Percentiles rank a stretch among this genome's conserved stretches.
Conservation (phyloP, 2,888 invertebrate species). For the Ormyrus nitidulus region DNA sequence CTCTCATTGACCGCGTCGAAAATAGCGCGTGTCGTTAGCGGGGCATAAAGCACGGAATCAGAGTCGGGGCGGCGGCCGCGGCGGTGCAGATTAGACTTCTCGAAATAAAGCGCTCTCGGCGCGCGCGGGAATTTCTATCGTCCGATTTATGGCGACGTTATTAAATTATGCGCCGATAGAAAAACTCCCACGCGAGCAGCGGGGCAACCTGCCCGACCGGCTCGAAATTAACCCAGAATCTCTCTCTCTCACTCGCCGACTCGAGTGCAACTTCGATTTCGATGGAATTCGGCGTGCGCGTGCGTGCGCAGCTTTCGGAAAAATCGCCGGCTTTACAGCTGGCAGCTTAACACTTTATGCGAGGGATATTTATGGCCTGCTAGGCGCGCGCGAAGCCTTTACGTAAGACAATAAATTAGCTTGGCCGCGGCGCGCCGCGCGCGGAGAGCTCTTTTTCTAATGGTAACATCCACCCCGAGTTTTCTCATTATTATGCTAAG, state of each 20-base stretch:
- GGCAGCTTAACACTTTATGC: slow-evolving; percentile 9
- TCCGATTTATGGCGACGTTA: slow-evolving; percentile 39
- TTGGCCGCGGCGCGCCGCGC: not conserved
- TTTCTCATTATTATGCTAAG: too few relatives aligned
- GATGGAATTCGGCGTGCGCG: slow-evolving; percentile 33
- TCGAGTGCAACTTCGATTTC: slow-evolving; percentile 8
- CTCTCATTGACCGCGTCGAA: too few relatives aligned
- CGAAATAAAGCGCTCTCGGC: too few relatives aligned
- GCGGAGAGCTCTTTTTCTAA: not conserved
- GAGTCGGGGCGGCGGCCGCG: not conserved
- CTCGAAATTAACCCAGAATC: slow-evolving; percentile 46
- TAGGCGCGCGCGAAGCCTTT: not conserved
- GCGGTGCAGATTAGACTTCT: not conserved
- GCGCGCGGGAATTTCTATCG: not conserved
- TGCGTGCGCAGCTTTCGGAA: not conserved
- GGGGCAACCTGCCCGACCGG: slow-evolving; percentile 41
- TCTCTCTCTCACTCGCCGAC: not conserved
- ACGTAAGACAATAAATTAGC: slow-evolving; percentile 38
- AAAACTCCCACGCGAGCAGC: slow-evolving; percentile 38
- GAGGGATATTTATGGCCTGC: slow-evolving; percentile 22
- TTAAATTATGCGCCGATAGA: slow-evolving; percentile 37
- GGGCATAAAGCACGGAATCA: not conserved
- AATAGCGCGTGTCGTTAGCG: not conserved
- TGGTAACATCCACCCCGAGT: too few relatives aligned
- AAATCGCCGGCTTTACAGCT: slow-evolving; percentile 4